Evolutionary conservation across 2,113 vertebrate genomes (phyloP), one percentile per base, ranked within the genome.

Genomic region (Pyxicephalus adspersus): DNA sequence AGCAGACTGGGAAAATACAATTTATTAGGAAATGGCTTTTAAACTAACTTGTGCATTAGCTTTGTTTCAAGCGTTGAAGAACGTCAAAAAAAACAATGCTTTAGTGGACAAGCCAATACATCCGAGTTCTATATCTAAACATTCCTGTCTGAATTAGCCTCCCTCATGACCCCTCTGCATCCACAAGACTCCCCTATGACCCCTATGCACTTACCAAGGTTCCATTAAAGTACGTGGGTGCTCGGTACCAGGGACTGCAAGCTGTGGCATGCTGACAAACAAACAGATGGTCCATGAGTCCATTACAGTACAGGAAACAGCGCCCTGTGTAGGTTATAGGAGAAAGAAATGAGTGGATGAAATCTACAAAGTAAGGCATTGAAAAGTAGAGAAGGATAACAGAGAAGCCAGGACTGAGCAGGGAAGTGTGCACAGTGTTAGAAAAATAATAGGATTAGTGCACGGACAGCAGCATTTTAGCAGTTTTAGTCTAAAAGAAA

Each of bases 281-380:
- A 0, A 97, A 98, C 60, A 98, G 84, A 68, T 98, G 96, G 84
- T 97, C 96, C 93, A 98, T 95, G 83, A 98, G 91, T 1, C 96
- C 95, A 0, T 94, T 98, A 92, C 97, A 98, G 86, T 98, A 97
- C 2, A 99, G 89, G 86, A 98, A 95, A 72, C 97, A 98, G 85
- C 95, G 98, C 95, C 96, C 97, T 98, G 91, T 60, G 20, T 85
- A n/a, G 8, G 25, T n/a, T 19, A 8, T 25, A 57, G 65, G 57
- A 55, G 17, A 29, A 61, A n/a, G 3, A 50, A 7, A 20, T 68
- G 15, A 71, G 67, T 2, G 76, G 58, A 26, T 76, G 16, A 50
- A 58, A 34, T 45, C 5, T 45, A 45, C 38, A 45, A 38, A 38
- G 5, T 1, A 7, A n/a, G 64, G 34, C 2, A 19, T 18, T 4